Evolutionary conservation across 2,888 invertebrate species (phyloP), one percentile per base, ranked within the genome.

Genomic region (Tinea trinotella): DNA sequence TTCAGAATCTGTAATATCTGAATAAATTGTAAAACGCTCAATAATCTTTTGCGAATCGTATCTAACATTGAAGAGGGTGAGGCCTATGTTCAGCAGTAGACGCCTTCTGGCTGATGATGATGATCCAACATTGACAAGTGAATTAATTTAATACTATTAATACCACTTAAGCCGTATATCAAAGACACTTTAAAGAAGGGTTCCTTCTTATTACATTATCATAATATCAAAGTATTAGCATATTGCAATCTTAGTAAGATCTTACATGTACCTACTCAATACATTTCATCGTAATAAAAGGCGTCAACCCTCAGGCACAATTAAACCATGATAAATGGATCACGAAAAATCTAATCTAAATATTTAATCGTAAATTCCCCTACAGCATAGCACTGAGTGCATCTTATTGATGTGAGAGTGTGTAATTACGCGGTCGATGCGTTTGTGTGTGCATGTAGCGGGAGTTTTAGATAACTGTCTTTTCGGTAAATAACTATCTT

Each of bases 301-400:
- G 64, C 68, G 66, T 66, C 70, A 66, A 66, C 76, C 80, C 81
- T 73, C 44, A 52, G 70, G 69, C 65, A 77, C 76, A 83, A 82
- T 83, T 83, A 84, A 74, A 76, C 71, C 70, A 71, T 83, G 83
- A 85, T 85, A 80, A 82, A 85, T 85, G 84, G 81, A 67, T 76
- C 76, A 71, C 71, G 80, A 80, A 81, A 83, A 83, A 82, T 82
- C 81, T 79, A 83, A 85, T 85, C 84, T 82, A 80, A 84, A 85
- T 85, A 77, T 83, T 83, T 85, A 84, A 85, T 85, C 74, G 79
- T 74, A 81, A 77, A 76, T 74, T 79, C 82, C 83, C 84, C 82
- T 64, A 74, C 71, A 74, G 63, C 40, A 60, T 56, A 54, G 55
- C 55, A 56, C 53, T 55, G 30, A 54, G 54, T 53, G 40, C 44